Evolutionary conservation across 2,888 invertebrate species (phyloP).

Genomic region (Euzophera pinguis): DNA sequence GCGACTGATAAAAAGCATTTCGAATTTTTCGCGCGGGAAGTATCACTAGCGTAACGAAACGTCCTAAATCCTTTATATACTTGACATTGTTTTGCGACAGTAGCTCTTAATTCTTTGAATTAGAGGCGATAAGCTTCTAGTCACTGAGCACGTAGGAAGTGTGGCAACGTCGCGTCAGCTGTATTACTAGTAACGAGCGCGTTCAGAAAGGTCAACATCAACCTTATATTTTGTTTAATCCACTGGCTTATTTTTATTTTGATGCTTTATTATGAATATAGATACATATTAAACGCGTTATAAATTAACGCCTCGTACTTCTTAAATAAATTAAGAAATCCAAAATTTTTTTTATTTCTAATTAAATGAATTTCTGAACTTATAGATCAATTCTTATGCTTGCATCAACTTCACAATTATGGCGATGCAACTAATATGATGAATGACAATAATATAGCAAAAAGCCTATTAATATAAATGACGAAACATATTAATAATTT

Average conservation of each 20-base stretch:
- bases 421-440: no score
- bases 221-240: slow-evolving; percentile 65
- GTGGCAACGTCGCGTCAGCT: slow-evolving; percentile 78
- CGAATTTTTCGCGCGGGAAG: slow-evolving; percentile 79
- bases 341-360: no score
- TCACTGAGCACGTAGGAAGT: slow-evolving; percentile 47
- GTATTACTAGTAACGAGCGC: slow-evolving; percentile 70
- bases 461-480: no score
- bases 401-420: no score
- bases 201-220: slow-evolving; percentile 77
- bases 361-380: no score
- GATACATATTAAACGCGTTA: neutral
- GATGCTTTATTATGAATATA: slow-evolving; percentile 46
- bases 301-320: no score
- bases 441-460: slow-evolving; percentile 13
- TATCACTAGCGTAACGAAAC: slow-evolving; percentile 55
- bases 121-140: slow-evolving; percentile 71
- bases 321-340: no score
- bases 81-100: slow-evolving; percentile 43
- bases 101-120: slow-evolving; percentile 35
- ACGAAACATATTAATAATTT: slow-evolving; percentile 13
- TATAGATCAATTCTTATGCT: no score
- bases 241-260: slow-evolving; percentile 64
- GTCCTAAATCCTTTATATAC: slow-evolving; percentile 72
- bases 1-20: slow-evolving; percentile 75